A percentile compares a stretch with the other conserved stretches of the same genome.
Evolutionary conservation across 2,113 vertebrate species (phyloP).

Genomic region (Pedionomus torquatus): DNA sequence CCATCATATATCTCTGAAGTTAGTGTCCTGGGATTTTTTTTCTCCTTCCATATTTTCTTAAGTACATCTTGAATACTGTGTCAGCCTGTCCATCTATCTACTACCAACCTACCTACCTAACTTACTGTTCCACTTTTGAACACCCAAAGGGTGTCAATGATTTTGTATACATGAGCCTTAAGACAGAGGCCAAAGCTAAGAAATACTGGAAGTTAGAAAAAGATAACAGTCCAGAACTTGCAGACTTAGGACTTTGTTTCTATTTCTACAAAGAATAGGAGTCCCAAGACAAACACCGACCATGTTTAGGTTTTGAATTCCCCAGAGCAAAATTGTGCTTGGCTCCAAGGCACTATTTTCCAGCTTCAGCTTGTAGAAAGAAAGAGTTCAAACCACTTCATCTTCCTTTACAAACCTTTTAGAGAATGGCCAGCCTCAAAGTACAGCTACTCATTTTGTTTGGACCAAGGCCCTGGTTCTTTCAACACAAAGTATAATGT

Average conservation of each 20-base stretch:
- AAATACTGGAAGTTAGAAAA: neutral
- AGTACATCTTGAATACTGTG: neutral
- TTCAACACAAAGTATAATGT: neutral
- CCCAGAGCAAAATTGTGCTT: neutral
- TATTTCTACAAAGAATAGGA: neutral
- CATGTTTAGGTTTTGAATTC: neutral
- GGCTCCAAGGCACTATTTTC: neutral
- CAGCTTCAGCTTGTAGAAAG: neutral
- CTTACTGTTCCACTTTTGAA: neutral
- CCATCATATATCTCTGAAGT: neutral
- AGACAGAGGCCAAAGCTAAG: neutral
- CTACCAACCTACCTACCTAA: accelerated
- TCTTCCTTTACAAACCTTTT: neutral
- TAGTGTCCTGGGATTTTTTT: neutral
- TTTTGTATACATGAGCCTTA: neutral
- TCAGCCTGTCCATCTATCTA: neutral
- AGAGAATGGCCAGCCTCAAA: neutral
- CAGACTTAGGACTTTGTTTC: neutral
- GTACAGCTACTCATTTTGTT: neutral
- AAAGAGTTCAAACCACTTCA: neutral
- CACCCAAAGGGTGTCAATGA: neutral
- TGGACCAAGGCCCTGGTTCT: accelerated
- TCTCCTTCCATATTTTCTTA: neutral
- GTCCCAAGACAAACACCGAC: neutral
- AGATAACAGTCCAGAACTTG: accelerated